These are phyloP conservation scores for Hymenochirus boettgeri DNA, from an alignment of 2,113 vertebrate species.

Conservation along the genomic window DNA sequence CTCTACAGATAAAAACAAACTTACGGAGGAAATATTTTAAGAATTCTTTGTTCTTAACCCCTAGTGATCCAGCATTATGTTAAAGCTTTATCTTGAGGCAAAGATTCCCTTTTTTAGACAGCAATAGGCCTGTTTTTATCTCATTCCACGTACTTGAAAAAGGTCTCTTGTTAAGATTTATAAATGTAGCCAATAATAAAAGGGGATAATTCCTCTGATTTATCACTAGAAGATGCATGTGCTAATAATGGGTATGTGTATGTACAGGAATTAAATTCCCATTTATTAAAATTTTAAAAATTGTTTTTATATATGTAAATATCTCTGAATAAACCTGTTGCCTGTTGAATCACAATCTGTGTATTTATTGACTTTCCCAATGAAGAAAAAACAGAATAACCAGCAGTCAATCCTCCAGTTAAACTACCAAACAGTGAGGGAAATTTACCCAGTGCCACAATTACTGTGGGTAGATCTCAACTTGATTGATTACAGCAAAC, in stretches of 20 bases:
- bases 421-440: no score
- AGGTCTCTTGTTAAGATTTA: slow-evolving; percentile 55
- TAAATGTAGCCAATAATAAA: slow-evolving; percentile 44
- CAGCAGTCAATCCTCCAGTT: no score
- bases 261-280: slow-evolving; percentile 56
- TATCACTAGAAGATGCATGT: slow-evolving; percentile 65
- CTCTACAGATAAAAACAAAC: no score
- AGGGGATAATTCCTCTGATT: slow-evolving; percentile 58
- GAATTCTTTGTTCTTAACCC: no score
- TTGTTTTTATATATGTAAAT: slow-evolving; percentile 52
- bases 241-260: slow-evolving; percentile 56
- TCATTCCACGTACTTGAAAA: slow-evolving; percentile 65
- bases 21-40: no score
- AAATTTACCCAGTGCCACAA: no score
- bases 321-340: slow-evolving; percentile 64
- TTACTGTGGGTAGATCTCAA: no score
- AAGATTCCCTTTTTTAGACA: slow-evolving; percentile 9
- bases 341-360: slow-evolving; percentile 48
- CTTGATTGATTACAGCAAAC: no score
- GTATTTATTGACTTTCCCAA: no score
- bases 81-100: no score
- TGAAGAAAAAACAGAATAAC: no score
- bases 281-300: slow-evolving; percentile 65
- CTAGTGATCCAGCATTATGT: no score
- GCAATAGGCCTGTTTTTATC: slow-evolving; percentile 41